These are phyloP conservation scores for Phragmatobia fuliginosa DNA, from an alignment of 2,888 invertebrate species.

Conservation along the genomic window DNA sequence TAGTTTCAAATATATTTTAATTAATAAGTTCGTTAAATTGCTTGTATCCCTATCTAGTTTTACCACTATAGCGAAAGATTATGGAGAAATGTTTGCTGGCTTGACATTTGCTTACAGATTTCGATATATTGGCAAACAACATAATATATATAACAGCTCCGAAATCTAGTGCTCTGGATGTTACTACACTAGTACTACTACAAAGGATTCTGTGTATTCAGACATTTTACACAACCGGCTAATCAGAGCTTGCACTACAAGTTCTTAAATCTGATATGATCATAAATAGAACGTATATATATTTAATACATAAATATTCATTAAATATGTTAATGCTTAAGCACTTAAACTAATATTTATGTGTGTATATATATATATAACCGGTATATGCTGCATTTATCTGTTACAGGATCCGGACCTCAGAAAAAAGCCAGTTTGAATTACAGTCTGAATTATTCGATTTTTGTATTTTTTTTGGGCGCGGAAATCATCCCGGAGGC, in stretches of 20 bases:
- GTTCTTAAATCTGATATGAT: not conserved
- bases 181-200: no score
- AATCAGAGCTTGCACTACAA: not conserved
- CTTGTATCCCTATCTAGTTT: not conserved
- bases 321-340: no score
- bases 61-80: not conserved
- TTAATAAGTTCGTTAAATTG: not conserved
- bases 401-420: no score
- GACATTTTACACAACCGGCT: not conserved
- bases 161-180: not conserved
- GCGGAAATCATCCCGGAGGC: no score
- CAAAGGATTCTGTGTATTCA: not conserved
- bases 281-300: not conserved
- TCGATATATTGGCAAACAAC: not conserved
- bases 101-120: not conserved
- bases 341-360: no score
- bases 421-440: no score
- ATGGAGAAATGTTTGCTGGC: not conserved
- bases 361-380: no score
- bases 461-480: no score
- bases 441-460: no score
- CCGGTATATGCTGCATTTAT: no score
- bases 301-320: not conserved
- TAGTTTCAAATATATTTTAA: constrained; percentile 29
- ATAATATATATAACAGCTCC: no score